Conservation (phyloP, 2,888 invertebrate species). For the Lasioglossum marginatum region DNA sequence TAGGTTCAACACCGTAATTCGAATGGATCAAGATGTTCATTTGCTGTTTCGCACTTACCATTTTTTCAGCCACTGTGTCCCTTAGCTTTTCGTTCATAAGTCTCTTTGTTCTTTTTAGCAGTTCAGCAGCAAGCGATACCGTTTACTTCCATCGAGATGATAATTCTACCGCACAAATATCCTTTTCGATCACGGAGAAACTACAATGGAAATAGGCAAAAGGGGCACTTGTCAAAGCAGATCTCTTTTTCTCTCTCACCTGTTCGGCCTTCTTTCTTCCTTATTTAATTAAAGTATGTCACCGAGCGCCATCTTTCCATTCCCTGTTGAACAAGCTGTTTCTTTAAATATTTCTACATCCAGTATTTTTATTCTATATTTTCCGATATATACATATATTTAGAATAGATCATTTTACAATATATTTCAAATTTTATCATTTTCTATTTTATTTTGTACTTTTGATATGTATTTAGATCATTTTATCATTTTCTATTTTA, state of each 20-base stretch:
- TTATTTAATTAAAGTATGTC: conserved; percentile 49
- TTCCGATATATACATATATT: background rate
- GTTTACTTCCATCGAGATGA: background rate
- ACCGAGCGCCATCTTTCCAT: conserved; percentile 47
- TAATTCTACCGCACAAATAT: conserved; percentile 10
- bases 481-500: background rate
- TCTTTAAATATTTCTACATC: background rate
- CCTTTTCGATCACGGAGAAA: conserved; percentile 31
- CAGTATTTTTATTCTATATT: background rate
- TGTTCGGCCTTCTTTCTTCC: conserved; percentile 35
- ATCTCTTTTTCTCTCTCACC: conserved; percentile 33
- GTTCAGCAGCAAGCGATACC: conserved; percentile 9
- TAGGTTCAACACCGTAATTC: conserved; percentile 38
- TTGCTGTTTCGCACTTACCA: conserved; percentile 30
- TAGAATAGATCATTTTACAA: background rate
- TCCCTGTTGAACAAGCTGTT: conserved; percentile 15
- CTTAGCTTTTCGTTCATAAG: conserved; percentile 29
- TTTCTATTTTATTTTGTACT: background rate
- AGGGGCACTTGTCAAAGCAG: conserved; percentile 50
- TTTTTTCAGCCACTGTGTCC: conserved; percentile 10
- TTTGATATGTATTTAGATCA: background rate
- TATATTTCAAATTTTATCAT: background rate
- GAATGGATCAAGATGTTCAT: conserved; percentile 4
- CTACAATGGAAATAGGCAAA: conserved; percentile 14
- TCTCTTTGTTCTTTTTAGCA: background rate